Conservation (phyloP, 1,140 invertebrate species). For the Stegodyphus mimosarum region DNA sequence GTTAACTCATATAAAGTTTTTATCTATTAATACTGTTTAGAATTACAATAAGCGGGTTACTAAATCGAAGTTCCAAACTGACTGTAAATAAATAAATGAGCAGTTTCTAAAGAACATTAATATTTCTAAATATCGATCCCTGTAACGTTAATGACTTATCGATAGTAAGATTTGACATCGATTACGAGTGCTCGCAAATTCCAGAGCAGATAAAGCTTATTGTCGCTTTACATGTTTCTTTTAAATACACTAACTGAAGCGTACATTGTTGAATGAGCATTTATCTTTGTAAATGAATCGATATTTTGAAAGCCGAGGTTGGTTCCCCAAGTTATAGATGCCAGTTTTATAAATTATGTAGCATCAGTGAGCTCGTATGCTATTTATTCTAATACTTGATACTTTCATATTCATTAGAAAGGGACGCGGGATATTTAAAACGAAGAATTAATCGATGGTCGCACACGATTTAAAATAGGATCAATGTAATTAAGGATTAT, state of each 20-base stretch:
- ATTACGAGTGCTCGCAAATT: background rate
- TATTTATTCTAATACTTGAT: slow-evolving; percentile 25
- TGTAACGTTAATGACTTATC: slow-evolving; percentile 24
- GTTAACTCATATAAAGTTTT: too few species aligned
- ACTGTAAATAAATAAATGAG: too few species aligned
- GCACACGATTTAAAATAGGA: slow-evolving; percentile 20
- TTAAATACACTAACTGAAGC: slow-evolving; percentile 3
- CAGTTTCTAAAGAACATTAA: slow-evolving; percentile 5
- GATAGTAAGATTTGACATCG: slow-evolving; percentile 28
- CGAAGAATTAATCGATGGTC: slow-evolving; percentile 2
- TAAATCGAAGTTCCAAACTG: too few species aligned
- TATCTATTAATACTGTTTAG: too few species aligned
- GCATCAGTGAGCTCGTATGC: background rate
- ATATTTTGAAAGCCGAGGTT: slow-evolving; percentile 2
- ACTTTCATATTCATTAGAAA: slow-evolving; percentile 31
- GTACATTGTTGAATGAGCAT: slow-evolving; percentile 4
- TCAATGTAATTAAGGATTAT: slow-evolving; percentile 32
- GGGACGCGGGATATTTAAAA: slow-evolving; percentile 22
- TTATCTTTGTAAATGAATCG: slow-evolving; percentile 14
- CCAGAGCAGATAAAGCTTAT: slow-evolving; percentile 3
- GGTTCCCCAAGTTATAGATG: slow-evolving; percentile 14
- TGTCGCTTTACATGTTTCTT: slow-evolving; percentile 16
- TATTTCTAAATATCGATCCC: slow-evolving; percentile 17
- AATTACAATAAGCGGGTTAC: too few species aligned
- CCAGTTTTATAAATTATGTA: slow-evolving; percentile 30